These are phyloP conservation scores for Leptosomus discolor DNA, from an alignment of 2,113 vertebrate genomes.

Conservation along the genomic window DNA sequence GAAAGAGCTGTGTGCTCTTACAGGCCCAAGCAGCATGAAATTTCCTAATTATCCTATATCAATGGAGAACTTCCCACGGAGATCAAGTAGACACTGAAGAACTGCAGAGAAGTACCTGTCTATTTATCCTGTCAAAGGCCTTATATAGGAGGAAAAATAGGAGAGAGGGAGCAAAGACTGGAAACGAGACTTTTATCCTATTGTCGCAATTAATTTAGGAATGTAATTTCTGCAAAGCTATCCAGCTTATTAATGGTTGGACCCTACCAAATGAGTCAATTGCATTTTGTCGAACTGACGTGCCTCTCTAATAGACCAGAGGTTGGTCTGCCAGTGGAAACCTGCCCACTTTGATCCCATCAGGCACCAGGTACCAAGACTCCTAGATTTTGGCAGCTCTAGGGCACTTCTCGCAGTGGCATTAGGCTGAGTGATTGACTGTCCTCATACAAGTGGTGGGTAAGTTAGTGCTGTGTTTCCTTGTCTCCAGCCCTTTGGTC, in stretches of 20 bases:
- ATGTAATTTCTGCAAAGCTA: background rate
- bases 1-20: background rate
- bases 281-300: accelerated
- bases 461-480: background rate
- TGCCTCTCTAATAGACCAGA: background rate
- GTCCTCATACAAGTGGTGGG: accelerated
- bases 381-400: background rate
- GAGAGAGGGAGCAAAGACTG: background rate
- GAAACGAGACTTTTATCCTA: background rate
- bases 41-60: constrained; percentile 1
- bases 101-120: background rate
- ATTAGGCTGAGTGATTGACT: accelerated
- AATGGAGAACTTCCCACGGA: background rate
- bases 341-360: background rate
- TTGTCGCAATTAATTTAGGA: background rate
- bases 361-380: accelerated
- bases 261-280: background rate
- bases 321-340: background rate
- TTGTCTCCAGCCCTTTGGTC: background rate
- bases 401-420: background rate
- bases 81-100: background rate
- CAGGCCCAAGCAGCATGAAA: background rate
- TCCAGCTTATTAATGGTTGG: background rate
- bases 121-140: background rate
- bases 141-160: background rate